These are phyloP conservation scores for Drosophila pseudoobscura DNA, from an alignment of 1,140 invertebrate genomes.

Conservation along the genomic window DNA sequence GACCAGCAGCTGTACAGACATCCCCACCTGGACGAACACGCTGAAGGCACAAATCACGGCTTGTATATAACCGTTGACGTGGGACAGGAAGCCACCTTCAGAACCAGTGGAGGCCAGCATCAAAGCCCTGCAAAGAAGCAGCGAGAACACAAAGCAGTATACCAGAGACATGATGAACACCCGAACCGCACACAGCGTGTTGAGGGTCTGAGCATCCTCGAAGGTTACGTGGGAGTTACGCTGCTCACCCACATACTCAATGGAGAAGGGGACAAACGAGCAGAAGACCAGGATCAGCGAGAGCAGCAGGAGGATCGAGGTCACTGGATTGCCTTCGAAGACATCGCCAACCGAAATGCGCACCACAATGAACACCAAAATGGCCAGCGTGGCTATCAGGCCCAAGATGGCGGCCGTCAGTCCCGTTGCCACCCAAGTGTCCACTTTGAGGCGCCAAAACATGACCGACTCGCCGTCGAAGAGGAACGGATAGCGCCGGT, in stretches of 20 bases:
- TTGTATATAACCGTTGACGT: constrained; percentile 86
- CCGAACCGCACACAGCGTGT: constrained; percentile 76
- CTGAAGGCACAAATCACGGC: constrained; percentile 85
- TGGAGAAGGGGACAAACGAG: constrained; percentile 85
- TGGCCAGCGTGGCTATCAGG: constrained; percentile 83
- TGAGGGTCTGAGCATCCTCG: constrained; percentile 73
- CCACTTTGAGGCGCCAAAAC: constrained; percentile 83
- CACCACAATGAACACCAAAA: constrained; percentile 84
- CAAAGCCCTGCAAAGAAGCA: constrained; percentile 85
- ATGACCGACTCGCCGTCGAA: constrained; percentile 81
- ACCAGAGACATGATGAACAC: constrained; percentile 84
- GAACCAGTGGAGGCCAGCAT: constrained; percentile 85
- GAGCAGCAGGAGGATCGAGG: constrained; percentile 83
- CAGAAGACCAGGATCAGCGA: constrained; percentile 84
- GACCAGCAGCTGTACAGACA: constrained; percentile 84
- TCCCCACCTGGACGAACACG: constrained; percentile 84
- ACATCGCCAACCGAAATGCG: constrained; percentile 83
- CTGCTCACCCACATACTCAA: constrained; percentile 83
- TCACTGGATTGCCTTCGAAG: constrained; percentile 84
- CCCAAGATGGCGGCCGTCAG: constrained; percentile 84
- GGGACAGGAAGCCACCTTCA: constrained; percentile 86
- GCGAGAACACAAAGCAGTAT: constrained; percentile 85
- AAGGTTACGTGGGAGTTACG: constrained; percentile 77
- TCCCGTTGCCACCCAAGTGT: constrained; percentile 84
- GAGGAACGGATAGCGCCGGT: constrained; percentile 71